A percentile compares a stretch with the other conserved stretches of the same genome.
Conservation (phyloP, 2,113 vertebrate genomes). For the Microcebus griseorufus region DNA sequence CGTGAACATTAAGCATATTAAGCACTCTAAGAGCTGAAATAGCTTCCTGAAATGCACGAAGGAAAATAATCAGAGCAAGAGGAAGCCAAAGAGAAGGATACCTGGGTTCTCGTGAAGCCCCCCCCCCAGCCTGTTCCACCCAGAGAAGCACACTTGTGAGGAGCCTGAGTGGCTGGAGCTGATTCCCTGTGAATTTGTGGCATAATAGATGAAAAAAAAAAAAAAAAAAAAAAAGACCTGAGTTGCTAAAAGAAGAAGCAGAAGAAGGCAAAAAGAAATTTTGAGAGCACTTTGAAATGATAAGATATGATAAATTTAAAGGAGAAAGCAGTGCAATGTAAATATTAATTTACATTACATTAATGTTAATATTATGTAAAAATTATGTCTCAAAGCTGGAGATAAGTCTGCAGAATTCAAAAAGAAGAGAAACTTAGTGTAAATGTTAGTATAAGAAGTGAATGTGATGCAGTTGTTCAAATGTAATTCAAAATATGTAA, state of each 20-base stretch:
- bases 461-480: neutral
- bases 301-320: neutral
- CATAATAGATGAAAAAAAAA: neutral
- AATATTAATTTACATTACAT: neutral
- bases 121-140: too few species aligned
- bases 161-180: too few species aligned
- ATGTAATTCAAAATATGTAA: neutral
- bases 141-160: neutral
- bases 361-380: neutral
- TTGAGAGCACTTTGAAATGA: neutral
- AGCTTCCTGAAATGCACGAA: neutral
- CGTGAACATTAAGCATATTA: fast-evolving
- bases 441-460: neutral
- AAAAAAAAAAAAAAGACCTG: neutral
- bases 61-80: neutral
- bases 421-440: neutral
- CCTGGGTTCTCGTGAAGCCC: neutral
- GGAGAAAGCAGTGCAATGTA: neutral
- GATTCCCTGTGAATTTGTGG: neutral
- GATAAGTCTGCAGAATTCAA: neutral
- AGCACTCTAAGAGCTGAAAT: neutral
- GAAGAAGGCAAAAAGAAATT: neutral
- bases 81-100: neutral
- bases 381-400: neutral
- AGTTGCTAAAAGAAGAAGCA: neutral